A percentile compares a stretch with the other conserved stretches of the same genome.
Evolutionary conservation across 2,113 vertebrate species (phyloP).

Genomic region (Callospermophilus lateralis): DNA sequence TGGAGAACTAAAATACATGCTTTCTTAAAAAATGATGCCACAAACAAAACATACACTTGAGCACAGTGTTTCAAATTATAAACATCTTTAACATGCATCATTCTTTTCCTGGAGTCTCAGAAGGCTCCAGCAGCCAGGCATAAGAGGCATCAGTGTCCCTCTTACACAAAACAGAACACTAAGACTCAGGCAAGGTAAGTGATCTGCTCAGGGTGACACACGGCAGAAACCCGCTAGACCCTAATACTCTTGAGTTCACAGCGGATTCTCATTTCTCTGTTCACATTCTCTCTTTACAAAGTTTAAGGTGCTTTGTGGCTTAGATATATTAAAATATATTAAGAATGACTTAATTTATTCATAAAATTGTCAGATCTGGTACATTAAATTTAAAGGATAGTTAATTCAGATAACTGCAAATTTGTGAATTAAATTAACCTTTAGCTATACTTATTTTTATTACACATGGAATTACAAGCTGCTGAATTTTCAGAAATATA

Average conservation of each 20-base stretch:
- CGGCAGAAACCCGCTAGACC: neutral
- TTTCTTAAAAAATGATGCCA: slow-evolving; percentile 38
- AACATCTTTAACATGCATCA: neutral
- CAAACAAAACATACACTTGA: neutral
- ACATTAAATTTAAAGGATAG: slow-evolving; percentile 44
- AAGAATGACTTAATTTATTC: slow-evolving; percentile 23
- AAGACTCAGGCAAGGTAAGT: neutral
- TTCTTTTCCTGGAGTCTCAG: neutral
- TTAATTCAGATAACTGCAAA: slow-evolving; percentile 41
- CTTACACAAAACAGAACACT: neutral
- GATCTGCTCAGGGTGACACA: neutral
- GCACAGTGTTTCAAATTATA: neutral
- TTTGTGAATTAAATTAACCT: slow-evolving; percentile 70
- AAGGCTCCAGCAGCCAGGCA: neutral
- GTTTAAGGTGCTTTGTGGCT: slow-evolving; percentile 10
- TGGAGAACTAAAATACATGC: neutral
- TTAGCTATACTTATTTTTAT: slow-evolving; percentile 61
- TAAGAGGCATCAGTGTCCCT: neutral
- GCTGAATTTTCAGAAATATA: slow-evolving; percentile 57
- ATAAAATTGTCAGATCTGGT: neutral
- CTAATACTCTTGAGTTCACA: neutral
- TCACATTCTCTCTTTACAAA: neutral
- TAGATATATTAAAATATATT: slow-evolving; percentile 25
- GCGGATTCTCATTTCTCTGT: neutral
- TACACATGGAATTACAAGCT: slow-evolving; percentile 31